Evolutionary conservation across 2,888 invertebrate genomes (phyloP), one percentile per base, ranked within the genome.

Genomic region (Orthosia gothica): DNA sequence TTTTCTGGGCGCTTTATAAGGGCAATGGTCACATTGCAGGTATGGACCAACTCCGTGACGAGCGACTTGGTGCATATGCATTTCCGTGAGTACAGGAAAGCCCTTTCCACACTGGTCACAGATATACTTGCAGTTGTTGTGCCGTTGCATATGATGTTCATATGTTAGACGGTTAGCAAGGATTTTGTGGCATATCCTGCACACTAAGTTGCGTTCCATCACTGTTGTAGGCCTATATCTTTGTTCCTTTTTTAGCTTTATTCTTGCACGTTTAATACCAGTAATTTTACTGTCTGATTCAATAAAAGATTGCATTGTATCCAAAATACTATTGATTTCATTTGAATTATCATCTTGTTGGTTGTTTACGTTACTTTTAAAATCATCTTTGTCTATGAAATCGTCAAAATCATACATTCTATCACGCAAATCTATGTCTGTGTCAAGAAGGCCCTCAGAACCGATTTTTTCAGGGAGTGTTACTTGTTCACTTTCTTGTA

Each of bases 61-160:
- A 3, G 91, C 88, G 0, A 95, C 87, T 83, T 91, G 92, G 64
- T 96, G 96, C 49, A 90, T 88, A 45, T 92, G 90, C 32, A 96
- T 77, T 45, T 94, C 92, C 0, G 89, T 82, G 0, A 89, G 83
- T 0, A 92, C 89, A 0, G 95, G 92, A 67, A 93, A 96, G 0
- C 93, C 94, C 90, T 93, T 94, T 0, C 93, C 96, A 23, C 96
- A 96, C 3, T 94, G 92, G 69, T 96, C 96, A 50, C 96, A 96
- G 3, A 96, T 95, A 23, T 81, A 95, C 54, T 89, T 87, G 70
- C 90, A 94, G 5, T 91, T 91, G 2, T 86, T 93, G 63, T 96
- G 96, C 1, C 93, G 87, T 85, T 95, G 93, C 94, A 95, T 95
- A 55, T 96, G 96, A 58, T 92, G 89, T 20, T 91, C 85, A 32